Evolutionary conservation across 1,140 invertebrate species (phyloP).

Genomic region (Andrena cerasifolii): DNA sequence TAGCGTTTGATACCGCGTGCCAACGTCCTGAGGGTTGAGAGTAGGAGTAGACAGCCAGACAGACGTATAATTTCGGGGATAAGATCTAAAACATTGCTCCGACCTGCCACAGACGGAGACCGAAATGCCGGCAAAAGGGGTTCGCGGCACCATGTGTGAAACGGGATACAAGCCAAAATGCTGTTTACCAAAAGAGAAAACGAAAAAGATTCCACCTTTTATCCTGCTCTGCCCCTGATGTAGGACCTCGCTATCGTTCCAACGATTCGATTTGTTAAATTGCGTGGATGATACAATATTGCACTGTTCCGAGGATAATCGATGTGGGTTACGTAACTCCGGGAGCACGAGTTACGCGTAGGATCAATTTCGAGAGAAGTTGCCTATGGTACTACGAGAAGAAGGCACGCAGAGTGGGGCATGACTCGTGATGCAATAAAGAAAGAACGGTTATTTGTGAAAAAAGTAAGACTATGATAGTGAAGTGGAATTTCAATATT

Average conservation of each 20-base stretch:
- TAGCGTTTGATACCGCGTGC: constrained; percentile 71
- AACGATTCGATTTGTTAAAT: too few species aligned
- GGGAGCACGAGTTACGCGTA: too few species aligned
- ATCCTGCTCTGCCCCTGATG: constrained; percentile 27
- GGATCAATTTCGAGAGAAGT: too few species aligned
- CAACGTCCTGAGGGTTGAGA: constrained; percentile 73
- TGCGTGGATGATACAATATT: too few species aligned
- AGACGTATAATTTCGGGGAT: constrained; percentile 79
- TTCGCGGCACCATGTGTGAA: constrained; percentile 77
- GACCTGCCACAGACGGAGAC: constrained; percentile 75
- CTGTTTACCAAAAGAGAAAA: constrained; percentile 51
- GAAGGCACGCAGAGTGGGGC: too few species aligned
- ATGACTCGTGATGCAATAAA: too few species aligned
- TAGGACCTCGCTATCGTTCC: background rate
- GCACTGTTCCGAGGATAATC: too few species aligned
- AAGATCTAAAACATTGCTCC: constrained; percentile 77
- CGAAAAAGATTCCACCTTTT: constrained; percentile 58
- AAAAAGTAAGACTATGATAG: too few species aligned
- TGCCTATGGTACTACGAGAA: too few species aligned
- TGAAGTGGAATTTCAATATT: too few species aligned
- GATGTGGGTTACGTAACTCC: too few species aligned
- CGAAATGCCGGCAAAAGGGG: constrained; percentile 73
- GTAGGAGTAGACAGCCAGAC: constrained; percentile 74
- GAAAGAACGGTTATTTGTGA: too few species aligned
- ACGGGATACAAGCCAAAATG: constrained; percentile 69